Evolutionary conservation across 2,888 invertebrate species (phyloP), one percentile per base, ranked within the genome.

Genomic region (Fragum fragum): DNA sequence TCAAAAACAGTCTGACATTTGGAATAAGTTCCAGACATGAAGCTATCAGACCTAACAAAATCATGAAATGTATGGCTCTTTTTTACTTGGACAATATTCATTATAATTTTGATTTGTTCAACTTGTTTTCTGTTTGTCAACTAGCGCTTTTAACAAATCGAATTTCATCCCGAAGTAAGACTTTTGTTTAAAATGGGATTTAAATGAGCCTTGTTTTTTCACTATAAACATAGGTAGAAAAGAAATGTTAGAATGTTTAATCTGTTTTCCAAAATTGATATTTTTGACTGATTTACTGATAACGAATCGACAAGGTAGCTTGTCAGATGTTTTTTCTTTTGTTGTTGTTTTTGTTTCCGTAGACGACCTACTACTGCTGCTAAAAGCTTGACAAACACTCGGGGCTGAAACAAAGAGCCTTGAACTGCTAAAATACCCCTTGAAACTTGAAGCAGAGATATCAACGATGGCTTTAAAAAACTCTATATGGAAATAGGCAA

Each of bases 1-100:
- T 63, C 78, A 81, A 79, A 66, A 76, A 76, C 63, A 83, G 70
- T n/a, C 79, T 61, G 23, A 76, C 83, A 79, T 79, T 76, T 47
- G 83, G 83, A 53, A 83, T 76, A 1, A 83, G n/a, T 21, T 83
- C 83, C 28, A 76, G 39, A 47, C 83, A 79, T n/a, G 83, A 83
- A 3, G 76, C 79, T 59, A 79, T 76, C 32, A 73, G 73, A 28
- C 83, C 79, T 28, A 79, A 39, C 1, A 70, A 57, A 39, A 74
- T 61, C 39, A 76, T 53, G 18, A n/a, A n/a, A n/a, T n/a, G n/a
- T n/a, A n/a, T n/a, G n/a, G n/a, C n/a, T n/a, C n/a, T n/a, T n/a
- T n/a, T n/a, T n/a, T n/a, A n/a, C n/a, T n/a, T n/a, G n/a, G n/a
- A n/a, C n/a, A 69, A 83, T 14, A 32, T 66, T 79, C 39, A 1